These are phyloP conservation scores for Anastatus disparis DNA, from an alignment of 1,140 invertebrate species.

Conservation along the genomic window DNA sequence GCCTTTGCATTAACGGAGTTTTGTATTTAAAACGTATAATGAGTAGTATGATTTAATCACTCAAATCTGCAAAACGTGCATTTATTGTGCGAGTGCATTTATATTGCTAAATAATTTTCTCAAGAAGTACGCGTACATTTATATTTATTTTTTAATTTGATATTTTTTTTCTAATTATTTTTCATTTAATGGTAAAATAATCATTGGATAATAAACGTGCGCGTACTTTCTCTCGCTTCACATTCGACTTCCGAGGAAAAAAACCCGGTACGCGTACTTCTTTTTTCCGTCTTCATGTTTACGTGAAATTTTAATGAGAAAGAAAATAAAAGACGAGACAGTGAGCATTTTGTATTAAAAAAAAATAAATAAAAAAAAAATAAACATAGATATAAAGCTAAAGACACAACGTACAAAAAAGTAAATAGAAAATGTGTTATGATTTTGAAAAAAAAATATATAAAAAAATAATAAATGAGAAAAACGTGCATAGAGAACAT, in stretches of 20 bases:
- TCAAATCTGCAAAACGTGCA: too few species aligned
- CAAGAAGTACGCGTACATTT: slow-evolving; percentile 51
- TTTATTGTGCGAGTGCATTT: too few species aligned
- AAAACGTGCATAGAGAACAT: too few species aligned
- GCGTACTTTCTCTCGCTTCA: slow-evolving; percentile 45
- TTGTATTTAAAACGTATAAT: too few species aligned
- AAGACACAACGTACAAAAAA: too few species aligned
- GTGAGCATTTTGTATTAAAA: neutral
- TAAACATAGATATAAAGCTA: neutral
- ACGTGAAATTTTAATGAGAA: neutral
- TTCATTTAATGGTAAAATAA: neutral
- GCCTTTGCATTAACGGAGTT: too few species aligned
- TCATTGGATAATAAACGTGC: slow-evolving; percentile 32
- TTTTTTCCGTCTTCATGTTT: slow-evolving; percentile 13
- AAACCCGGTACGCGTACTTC: slow-evolving; percentile 51
- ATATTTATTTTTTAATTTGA: too few species aligned
- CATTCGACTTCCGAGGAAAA: slow-evolving; percentile 51
- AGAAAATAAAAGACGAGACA: neutral
- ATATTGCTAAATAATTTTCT: neutral
- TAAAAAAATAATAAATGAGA: too few species aligned
- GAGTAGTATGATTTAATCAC: too few species aligned
- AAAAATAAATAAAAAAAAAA: neutral
- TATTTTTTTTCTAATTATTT: neutral
- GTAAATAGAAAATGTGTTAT: too few species aligned
- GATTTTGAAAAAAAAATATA: too few species aligned